These are phyloP conservation scores for Drosophila repletoides DNA, from an alignment of 1,140 invertebrate species.

Conservation along the genomic window DNA sequence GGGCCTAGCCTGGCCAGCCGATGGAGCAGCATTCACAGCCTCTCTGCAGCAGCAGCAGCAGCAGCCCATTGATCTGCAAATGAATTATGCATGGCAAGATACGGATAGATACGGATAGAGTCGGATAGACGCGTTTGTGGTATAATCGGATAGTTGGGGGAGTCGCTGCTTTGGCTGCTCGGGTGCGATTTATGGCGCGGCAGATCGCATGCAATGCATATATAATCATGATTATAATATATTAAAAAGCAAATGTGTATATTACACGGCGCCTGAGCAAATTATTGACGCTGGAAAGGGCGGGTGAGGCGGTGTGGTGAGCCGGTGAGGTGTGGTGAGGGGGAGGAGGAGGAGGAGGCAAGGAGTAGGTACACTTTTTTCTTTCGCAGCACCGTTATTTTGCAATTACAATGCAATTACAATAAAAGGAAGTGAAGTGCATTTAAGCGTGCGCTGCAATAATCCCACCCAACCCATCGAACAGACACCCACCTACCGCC, in stretches of 20 bases:
- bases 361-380: slow-evolving; percentile 23
- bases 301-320: not conserved
- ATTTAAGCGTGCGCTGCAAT: slow-evolving; percentile 60
- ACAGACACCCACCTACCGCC: slow-evolving; percentile 12
- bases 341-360: not conserved
- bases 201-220: slow-evolving; percentile 74
- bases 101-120: too few relatives aligned
- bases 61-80: slow-evolving; percentile 70
- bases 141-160: slow-evolving; percentile 36
- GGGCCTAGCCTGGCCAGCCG: not conserved
- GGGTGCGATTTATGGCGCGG: slow-evolving; percentile 77
- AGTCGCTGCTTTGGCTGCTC: slow-evolving; percentile 39
- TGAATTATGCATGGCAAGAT: slow-evolving; percentile 77
- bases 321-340: not conserved
- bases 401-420: slow-evolving; percentile 79
- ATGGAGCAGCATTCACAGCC: not conserved
- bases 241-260: slow-evolving; percentile 72
- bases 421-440: slow-evolving; percentile 73
- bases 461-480: slow-evolving; percentile 12
- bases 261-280: slow-evolving; percentile 64
- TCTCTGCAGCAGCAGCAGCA: slow-evolving; percentile 11
- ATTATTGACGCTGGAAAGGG: slow-evolving; percentile 8
- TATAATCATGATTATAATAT: slow-evolving; percentile 77
- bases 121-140: slow-evolving; percentile 28
- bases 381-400: slow-evolving; percentile 60